Conservation (phyloP, 2,113 vertebrate genomes). For the Salvator merianae region DNA sequence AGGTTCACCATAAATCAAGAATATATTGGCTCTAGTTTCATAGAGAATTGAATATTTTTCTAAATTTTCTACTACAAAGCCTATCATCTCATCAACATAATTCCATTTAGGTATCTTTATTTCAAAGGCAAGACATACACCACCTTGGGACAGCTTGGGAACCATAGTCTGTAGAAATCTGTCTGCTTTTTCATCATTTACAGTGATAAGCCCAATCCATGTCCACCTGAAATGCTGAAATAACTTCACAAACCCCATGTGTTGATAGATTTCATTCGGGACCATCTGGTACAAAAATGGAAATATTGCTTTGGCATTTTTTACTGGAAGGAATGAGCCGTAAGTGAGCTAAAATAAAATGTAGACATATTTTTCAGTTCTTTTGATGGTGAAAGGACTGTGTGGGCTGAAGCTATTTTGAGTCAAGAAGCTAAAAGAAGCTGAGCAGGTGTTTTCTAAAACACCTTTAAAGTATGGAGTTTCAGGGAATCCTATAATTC, state of each 20-base stretch:
- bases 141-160: neutral
- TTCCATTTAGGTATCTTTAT: neutral
- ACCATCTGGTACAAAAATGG: slow-evolving; percentile 17
- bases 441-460: neutral
- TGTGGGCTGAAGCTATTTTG: too few relatives aligned
- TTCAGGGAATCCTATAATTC: too few relatives aligned
- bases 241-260: neutral
- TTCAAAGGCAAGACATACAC: neutral
- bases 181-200: neutral
- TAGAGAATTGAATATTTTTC: neutral
- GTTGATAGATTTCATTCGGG: neutral
- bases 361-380: neutral
- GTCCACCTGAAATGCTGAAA: slow-evolving; percentile 32
- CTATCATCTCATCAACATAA: neutral
- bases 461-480: neutral
- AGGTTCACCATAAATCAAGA: neutral
- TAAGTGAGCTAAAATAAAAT: slow-evolving; percentile 18
- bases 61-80: rapidly evolving
- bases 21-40: neutral
- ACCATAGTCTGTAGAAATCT: neutral
- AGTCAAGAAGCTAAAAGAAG: neutral
- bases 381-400: too few relatives aligned
- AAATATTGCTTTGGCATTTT: slow-evolving; percentile 6
- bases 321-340: neutral
- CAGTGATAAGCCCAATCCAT: neutral